Base-by-base conservation (phyloP, 35 echinoderm and acorn worm genomes). In the Hemicentrotus pulcherrimus region DNA sequence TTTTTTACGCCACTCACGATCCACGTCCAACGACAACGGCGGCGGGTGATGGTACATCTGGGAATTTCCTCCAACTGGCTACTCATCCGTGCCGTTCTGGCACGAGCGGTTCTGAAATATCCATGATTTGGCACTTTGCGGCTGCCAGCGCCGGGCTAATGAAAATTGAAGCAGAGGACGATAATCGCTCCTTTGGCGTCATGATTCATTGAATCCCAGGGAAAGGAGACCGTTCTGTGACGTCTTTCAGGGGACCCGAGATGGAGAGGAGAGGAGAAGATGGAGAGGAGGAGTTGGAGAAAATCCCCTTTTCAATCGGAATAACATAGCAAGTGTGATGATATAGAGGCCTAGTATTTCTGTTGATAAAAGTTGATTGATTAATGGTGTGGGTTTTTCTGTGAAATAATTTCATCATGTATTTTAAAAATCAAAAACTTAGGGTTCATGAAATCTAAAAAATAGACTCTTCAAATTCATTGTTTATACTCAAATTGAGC, bases 111-210 rank as follows among this genome's bases (percentile, higher is more conserved):
- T 78, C 88, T 90, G 88, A 90, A 90, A 90, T 90, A 90, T 45
- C 88, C 88, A 90, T 90, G 88, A 90, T 90, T 90, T 90, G 19
- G 88, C 88, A 90, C 88, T 90, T 46, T 90, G 5, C 32, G 32
- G 32, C 31, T 47, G 88, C 32, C 88, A 47, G 32, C 88, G 31
- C 88, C 12, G 31, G 65, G 46, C 13, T 90, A 90, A 90, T 90
- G 88, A 90, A 47, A 90, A 90, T 33, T 24, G 88, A 90, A 90
- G 88, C 88, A 7, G 32, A 18, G 88, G 88, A 41, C 32, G 88
- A 47, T 90, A 33, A 90, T 90, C 46, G 88, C 46, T 90, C 32
- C 46, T 90, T 90, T 90, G 32, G 46, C 46, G 32, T 90, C 32
- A 90, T 90, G 32, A 41, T 90, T 90, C 46, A 47, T 90, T 90